Evolutionary conservation across 2,113 vertebrate genomes (phyloP).

Genomic region (Pristiophorus japonicus): DNA sequence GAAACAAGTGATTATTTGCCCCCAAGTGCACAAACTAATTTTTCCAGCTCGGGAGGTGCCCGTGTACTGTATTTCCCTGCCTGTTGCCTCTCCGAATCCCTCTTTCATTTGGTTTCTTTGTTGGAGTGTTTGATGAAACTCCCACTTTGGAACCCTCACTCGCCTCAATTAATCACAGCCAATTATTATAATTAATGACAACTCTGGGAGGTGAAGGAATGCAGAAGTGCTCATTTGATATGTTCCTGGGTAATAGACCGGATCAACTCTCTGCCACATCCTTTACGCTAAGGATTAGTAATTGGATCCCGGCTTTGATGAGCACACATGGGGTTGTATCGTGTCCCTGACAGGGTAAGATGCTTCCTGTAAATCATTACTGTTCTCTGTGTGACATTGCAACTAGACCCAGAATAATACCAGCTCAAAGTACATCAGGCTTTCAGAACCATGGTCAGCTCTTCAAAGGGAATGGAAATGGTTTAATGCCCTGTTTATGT

Average conservation of each 20-base stretch:
- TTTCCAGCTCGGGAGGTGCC: not conserved
- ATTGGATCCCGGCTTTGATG: not conserved
- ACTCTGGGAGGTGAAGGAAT: not conserved
- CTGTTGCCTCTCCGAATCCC: not conserved
- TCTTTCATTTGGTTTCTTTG: not conserved
- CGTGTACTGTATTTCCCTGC: not conserved
- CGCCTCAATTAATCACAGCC: slow-evolving; percentile 24
- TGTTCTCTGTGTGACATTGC: not conserved
- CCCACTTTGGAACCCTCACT: not conserved
- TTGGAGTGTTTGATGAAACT: not conserved
- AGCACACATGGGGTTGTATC: not conserved
- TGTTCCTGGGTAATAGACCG: not conserved
- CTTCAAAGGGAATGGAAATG: not conserved
- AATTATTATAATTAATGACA: slow-evolving; percentile 24
- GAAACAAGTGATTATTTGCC: not conserved
- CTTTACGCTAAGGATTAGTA: not conserved
- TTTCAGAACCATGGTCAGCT: slow-evolving; percentile 24
- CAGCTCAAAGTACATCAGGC: not conserved
- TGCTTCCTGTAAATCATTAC: slow-evolving; percentile 1
- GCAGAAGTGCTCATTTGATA: not conserved
- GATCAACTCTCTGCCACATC: not conserved
- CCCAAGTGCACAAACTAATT: not conserved
- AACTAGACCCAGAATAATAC: not conserved
- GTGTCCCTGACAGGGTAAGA: not conserved
- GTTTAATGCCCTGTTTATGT: not conserved